These are phyloP conservation scores for human DNA, from an alignment of 2,113 vertebrate genomes.

Conservation along the genomic window DNA sequence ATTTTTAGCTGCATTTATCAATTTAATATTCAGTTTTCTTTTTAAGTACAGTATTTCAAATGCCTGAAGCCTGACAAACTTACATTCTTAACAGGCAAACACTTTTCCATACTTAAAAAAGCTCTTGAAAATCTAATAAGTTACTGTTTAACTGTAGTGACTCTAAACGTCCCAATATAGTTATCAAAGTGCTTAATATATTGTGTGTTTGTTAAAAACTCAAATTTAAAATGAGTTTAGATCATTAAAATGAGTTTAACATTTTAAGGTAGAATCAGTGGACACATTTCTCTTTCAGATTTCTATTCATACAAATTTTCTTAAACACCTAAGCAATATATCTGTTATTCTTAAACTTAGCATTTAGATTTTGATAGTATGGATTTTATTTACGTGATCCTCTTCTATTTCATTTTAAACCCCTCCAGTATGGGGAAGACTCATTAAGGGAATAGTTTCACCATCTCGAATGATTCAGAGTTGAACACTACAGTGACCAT, in stretches of 20 bases:
- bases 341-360: slow-evolving; percentile 8
- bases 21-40: background rate
- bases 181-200: background rate
- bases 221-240: background rate
- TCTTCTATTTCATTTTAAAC: slow-evolving; percentile 36
- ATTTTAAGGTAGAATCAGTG: background rate
- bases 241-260: background rate
- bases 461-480: background rate
- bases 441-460: background rate
- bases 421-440: background rate
- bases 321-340: background rate
- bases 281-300: background rate
- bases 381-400: background rate
- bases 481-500: background rate
- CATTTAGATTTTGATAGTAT: background rate
- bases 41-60: background rate
- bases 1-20: background rate
- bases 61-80: background rate
- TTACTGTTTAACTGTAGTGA: background rate
- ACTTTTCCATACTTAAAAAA: slow-evolving; percentile 12
- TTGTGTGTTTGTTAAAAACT: background rate
- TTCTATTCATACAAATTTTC: background rate
- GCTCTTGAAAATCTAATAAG: background rate
- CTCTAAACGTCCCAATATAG: background rate
- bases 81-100: background rate